Evolutionary conservation across 2,888 invertebrate species (phyloP).

Genomic region (Chrysolina haemoptera): DNA sequence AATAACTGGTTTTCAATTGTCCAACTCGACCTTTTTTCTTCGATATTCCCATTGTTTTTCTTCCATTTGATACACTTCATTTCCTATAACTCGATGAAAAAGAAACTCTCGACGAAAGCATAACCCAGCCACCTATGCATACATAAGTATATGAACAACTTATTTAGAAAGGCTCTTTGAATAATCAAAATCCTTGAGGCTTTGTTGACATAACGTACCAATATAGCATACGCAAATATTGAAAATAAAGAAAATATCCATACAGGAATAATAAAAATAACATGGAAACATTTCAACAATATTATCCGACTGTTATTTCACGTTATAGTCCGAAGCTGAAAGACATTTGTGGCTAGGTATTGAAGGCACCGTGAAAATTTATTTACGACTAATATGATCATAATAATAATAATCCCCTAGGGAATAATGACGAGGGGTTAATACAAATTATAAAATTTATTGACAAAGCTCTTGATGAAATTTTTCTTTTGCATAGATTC

Average conservation of each 20-base stretch:
- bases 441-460: too few species aligned
- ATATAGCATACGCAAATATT: slow-evolving; percentile 35
- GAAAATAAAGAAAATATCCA: slow-evolving; percentile 37
- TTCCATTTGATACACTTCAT: neutral
- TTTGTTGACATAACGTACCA: slow-evolving; percentile 39
- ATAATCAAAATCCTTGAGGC: slow-evolving; percentile 40
- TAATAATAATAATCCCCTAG: too few species aligned
- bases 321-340: too few species aligned
- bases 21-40: too few species aligned
- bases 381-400: too few species aligned
- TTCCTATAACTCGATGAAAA: neutral
- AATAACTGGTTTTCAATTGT: too few species aligned
- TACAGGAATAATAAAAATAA: slow-evolving; percentile 30
- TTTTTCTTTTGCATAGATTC: too few species aligned
- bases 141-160: slow-evolving; percentile 29
- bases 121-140: neutral
- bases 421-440: too few species aligned
- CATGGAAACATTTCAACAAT: neutral
- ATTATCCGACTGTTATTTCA: neutral
- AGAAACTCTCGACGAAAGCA: neutral
- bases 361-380: too few species aligned
- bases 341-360: too few species aligned
- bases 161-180: slow-evolving; percentile 40
- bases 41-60: neutral
- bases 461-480: too few species aligned